Evolutionary conservation across 2,113 vertebrate genomes (phyloP).

Genomic region (Bos javanicus): DNA sequence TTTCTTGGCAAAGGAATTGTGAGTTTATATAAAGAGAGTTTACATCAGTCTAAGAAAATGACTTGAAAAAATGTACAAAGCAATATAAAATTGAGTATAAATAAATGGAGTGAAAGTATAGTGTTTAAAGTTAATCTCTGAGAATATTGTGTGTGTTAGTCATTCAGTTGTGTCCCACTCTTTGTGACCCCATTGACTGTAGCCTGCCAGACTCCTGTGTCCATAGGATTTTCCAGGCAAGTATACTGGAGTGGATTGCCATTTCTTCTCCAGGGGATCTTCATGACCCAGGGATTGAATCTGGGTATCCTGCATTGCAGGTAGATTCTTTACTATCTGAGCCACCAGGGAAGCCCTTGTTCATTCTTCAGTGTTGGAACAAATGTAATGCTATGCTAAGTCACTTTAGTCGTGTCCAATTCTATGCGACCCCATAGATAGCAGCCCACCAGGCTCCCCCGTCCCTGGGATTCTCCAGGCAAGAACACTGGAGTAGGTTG

Average conservation of each 20-base stretch:
- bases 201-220: not conserved
- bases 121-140: not conserved
- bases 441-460: too few species aligned
- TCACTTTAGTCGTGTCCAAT: too few species aligned
- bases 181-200: not conserved
- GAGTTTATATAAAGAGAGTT: not conserved
- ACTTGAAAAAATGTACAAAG: not conserved
- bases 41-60: not conserved
- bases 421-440: too few species aligned
- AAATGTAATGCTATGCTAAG: not conserved
- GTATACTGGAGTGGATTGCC: not conserved
- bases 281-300: not conserved
- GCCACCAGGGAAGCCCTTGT: not conserved
- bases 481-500: too few species aligned
- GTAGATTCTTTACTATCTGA: not conserved
- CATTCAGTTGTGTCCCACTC: not conserved
- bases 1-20: not conserved
- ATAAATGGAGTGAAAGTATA: not conserved
- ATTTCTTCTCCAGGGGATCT: not conserved
- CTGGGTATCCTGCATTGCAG: not conserved
- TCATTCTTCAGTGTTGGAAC: not conserved
- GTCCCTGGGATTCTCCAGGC: too few species aligned
- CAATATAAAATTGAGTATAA: constrained; percentile 8
- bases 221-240: not conserved
- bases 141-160: not conserved